These are phyloP conservation scores for Acronicta alni DNA, from an alignment of 2,888 invertebrate species.

Conservation along the genomic window DNA sequence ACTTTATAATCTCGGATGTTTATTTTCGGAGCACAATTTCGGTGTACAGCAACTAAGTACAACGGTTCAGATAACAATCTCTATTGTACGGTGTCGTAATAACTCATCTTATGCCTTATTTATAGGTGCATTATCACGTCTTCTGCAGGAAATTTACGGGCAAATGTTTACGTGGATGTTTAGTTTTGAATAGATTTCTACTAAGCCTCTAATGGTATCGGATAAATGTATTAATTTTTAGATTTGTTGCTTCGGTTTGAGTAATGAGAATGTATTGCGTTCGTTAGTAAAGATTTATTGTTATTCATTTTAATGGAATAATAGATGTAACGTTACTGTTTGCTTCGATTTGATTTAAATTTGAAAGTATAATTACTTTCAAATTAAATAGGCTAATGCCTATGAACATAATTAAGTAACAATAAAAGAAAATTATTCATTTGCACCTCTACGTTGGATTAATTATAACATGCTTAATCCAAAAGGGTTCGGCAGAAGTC, in stretches of 20 bases:
- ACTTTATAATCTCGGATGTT: slow-evolving; percentile 22
- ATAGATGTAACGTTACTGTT: no score
- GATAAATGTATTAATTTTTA: slow-evolving; percentile 35
- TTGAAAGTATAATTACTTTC: no score
- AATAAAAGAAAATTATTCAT: no score
- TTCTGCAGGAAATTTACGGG: slow-evolving; percentile 51
- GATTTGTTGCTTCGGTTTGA: slow-evolving; percentile 19
- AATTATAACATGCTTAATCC: no score
- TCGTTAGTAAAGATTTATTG: neutral
- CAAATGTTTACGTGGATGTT: slow-evolving; percentile 50
- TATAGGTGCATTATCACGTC: slow-evolving; percentile 70
- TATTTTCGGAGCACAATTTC: slow-evolving; percentile 53
- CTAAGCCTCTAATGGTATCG: slow-evolving; percentile 26
- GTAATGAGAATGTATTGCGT: slow-evolving; percentile 24
- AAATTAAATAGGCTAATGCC: no score
- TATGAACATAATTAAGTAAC: no score
- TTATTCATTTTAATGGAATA: neutral
- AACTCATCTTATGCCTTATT: slow-evolving; percentile 62
- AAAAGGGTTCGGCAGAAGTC: no score
- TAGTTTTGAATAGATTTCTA: slow-evolving; percentile 52
- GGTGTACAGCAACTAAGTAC: slow-evolving; percentile 51
- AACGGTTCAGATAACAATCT: slow-evolving; percentile 57
- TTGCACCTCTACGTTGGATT: no score
- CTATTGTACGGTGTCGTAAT: slow-evolving; percentile 59
- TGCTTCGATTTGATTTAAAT: no score